These are phyloP conservation scores for Oreotrochilus melanogaster DNA, from an alignment of 2,113 vertebrate genomes.

Conservation along the genomic window DNA sequence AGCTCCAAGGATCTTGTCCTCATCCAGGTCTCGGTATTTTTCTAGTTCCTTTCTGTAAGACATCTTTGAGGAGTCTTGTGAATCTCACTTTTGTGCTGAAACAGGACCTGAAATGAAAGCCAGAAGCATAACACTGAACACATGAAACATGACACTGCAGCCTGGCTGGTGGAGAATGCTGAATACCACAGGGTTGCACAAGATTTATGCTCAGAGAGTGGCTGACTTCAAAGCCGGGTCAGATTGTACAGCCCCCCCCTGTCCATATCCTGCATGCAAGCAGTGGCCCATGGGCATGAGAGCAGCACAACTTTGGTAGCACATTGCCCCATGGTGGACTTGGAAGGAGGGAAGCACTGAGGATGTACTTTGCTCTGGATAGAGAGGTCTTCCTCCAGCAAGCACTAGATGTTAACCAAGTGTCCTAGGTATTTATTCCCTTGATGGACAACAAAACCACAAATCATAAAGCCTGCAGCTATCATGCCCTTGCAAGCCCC, in stretches of 20 bases:
- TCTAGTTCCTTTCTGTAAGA: slow-evolving; percentile 92
- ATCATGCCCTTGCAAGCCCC: not conserved
- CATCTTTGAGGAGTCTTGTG: slow-evolving; percentile 75
- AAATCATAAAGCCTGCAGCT: not conserved
- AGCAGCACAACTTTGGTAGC: fast-evolving
- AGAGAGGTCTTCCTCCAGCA: not conserved
- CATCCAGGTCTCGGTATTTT: slow-evolving; percentile 96
- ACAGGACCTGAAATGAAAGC: slow-evolving; percentile 42
- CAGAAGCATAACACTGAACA: not conserved
- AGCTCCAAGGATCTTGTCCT: slow-evolving; percentile 93
- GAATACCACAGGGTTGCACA: not conserved
- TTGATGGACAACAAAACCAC: not conserved
- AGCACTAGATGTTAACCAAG: not conserved
- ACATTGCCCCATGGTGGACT: fast-evolving
- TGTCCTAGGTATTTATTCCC: not conserved
- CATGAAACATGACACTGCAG: not conserved
- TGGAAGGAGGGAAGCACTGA: not conserved
- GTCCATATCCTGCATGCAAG: fast-evolving
- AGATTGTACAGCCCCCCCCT: not conserved
- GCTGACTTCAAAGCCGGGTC: not conserved
- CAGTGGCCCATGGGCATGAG: fast-evolving
- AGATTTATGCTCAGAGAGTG: not conserved
- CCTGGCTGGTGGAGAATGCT: fast-evolving
- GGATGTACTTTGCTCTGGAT: not conserved
- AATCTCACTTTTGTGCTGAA: not conserved